phyloP scores from a whole-genome alignment of 2,113 vertebrate genomes.

The Orthonyx spaldingii region DNA sequence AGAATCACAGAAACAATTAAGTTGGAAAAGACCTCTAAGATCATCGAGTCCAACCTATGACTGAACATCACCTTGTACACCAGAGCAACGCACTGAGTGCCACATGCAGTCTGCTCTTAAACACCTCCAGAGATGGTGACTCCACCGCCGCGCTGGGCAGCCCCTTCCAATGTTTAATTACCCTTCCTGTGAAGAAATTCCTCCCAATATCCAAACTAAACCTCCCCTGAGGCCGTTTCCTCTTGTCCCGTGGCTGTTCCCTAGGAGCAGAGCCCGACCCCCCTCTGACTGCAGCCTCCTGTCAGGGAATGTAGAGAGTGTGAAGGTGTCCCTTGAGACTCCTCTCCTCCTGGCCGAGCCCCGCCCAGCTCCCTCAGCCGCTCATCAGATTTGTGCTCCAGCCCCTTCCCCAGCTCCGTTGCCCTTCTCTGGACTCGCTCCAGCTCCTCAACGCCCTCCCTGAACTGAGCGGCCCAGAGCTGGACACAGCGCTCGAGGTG shows the following conservation, averaged over 20 bases:
- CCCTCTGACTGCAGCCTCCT: background rate
- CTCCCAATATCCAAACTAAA: background rate
- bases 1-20: background rate
- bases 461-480: rapidly evolving
- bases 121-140: background rate
- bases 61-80: background rate
- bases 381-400: background rate
- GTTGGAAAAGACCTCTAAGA: background rate
- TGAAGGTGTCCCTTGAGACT: background rate
- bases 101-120: background rate
- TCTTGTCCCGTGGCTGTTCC: background rate
- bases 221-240: background rate
- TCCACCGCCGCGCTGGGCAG: background rate
- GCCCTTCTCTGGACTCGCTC: background rate
- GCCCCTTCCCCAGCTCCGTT: background rate
- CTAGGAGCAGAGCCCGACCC: background rate
- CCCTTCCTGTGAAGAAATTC: background rate
- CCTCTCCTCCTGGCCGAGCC: background rate
- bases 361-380: background rate
- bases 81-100: background rate
- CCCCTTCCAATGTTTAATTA: too few relatives aligned
- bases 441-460: background rate
- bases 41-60: too few relatives aligned
- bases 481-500: background rate
- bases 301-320: background rate